Conservation (phyloP, 2,113 vertebrate genomes). For the Thalassoma bifasciatum region DNA sequence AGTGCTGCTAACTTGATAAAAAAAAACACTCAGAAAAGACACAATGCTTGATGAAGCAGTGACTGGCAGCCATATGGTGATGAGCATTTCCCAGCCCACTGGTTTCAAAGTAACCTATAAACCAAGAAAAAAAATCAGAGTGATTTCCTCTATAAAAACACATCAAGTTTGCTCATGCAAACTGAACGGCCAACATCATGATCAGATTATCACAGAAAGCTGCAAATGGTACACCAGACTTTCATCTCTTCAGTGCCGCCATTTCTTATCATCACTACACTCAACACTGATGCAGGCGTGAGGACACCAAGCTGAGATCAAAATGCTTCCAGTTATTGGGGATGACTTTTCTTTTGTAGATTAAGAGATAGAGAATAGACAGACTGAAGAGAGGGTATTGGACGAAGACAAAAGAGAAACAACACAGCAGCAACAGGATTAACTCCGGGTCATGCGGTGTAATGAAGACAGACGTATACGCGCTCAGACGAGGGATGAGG, state of each 20-base stretch:
- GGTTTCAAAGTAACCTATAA: slow-evolving; percentile 69
- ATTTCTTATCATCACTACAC: slow-evolving; percentile 52
- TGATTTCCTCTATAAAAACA: slow-evolving; percentile 59
- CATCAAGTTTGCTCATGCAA: slow-evolving; percentile 53
- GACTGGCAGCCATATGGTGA: slow-evolving; percentile 75
- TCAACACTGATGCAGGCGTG: slow-evolving; percentile 38
- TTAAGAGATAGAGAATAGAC: slow-evolving; percentile 40
- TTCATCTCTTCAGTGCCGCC: slow-evolving; percentile 84
- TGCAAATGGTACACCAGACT: slow-evolving; percentile 84
- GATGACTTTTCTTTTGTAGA: slow-evolving; percentile 58
- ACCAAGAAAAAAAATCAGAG: slow-evolving; percentile 33
- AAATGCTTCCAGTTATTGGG: slow-evolving; percentile 57
- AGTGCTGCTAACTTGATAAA: slow-evolving; percentile 14
- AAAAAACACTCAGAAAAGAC: slow-evolving; percentile 9
- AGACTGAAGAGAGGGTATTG: slow-evolving; percentile 43
- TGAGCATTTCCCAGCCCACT: slow-evolving; percentile 39
- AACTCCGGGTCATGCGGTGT: slow-evolving; percentile 66
- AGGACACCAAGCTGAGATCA: slow-evolving; percentile 18
- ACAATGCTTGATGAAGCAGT: slow-evolving; percentile 35
- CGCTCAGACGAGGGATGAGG: slow-evolving; percentile 56
- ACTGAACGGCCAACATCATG: slow-evolving; percentile 73
- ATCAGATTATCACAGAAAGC: slow-evolving; percentile 87
- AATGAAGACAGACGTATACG: slow-evolving; percentile 72
- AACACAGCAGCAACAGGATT: slow-evolving; percentile 59
- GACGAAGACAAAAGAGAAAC: slow-evolving; percentile 68